phyloP scores from a whole-genome alignment of 2,888 invertebrate species.

The Drosophila falleni region DNA sequence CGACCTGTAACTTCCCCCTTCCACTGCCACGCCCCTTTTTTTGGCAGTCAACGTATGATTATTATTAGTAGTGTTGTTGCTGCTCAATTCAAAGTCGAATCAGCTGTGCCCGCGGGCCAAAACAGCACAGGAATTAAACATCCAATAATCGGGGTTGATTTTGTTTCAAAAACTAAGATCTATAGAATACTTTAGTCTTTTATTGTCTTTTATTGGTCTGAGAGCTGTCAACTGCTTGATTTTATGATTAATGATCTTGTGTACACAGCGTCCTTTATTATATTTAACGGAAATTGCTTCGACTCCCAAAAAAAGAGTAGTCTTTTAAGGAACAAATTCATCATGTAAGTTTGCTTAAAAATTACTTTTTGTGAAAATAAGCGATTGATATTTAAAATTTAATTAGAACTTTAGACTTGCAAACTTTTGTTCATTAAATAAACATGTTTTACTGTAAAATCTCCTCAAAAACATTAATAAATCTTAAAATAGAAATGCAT shows the following conservation, averaged over 20 bases:
- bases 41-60: slow-evolving; percentile 64
- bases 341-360: no score
- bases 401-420: no score
- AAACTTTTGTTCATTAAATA: no score
- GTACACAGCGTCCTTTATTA: slow-evolving; percentile 14
- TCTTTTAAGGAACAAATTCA: background rate
- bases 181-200: background rate
- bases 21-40: slow-evolving; percentile 42
- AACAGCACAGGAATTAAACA: slow-evolving; percentile 53
- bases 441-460: no score
- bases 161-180: background rate
- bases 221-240: slow-evolving; percentile 23
- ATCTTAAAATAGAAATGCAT: no score
- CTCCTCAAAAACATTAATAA: no score
- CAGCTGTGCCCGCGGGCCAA: slow-evolving; percentile 25
- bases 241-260: slow-evolving; percentile 41
- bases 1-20: background rate
- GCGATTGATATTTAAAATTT: no score
- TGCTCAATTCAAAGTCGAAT: slow-evolving; percentile 14
- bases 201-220: slow-evolving; percentile 14
- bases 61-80: slow-evolving; percentile 71
- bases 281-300: slow-evolving; percentile 42
- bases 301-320: background rate
- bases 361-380: no score
- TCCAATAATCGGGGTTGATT: slow-evolving; percentile 14